Conservation (phyloP, 2,888 invertebrate genomes). For the Hypolimnas misippus region DNA sequence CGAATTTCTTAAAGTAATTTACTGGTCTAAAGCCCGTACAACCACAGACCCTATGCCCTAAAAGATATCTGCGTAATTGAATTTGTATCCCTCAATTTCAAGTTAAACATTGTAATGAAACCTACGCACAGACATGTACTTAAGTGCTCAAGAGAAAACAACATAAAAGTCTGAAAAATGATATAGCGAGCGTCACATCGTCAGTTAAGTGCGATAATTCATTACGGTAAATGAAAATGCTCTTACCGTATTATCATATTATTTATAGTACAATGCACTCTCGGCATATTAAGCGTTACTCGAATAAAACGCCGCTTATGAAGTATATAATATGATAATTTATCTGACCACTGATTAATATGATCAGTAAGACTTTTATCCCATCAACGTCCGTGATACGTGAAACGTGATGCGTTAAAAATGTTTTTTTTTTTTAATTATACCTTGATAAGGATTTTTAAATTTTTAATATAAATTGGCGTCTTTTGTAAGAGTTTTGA, state of each 20-base stretch:
- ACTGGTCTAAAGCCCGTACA: too few relatives aligned
- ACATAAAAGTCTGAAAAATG: conserved; percentile 22
- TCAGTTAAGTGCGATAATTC: conserved; percentile 34
- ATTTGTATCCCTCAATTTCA: too few relatives aligned
- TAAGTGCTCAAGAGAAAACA: conserved; percentile 13
- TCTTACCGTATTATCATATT: conserved; percentile 27
- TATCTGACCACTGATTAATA: conserved; percentile 8
- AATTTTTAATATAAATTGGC: not conserved
- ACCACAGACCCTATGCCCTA: too few relatives aligned
- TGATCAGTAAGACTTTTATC: conserved; percentile 3
- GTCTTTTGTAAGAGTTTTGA: too few relatives aligned
- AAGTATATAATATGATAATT: conserved; percentile 6
- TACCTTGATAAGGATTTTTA: not conserved
- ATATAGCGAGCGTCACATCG: conserved; percentile 22
- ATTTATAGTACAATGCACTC: conserved; percentile 30
- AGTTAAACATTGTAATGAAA: not conserved
- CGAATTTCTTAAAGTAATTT: too few relatives aligned
- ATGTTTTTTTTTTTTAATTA: not conserved
- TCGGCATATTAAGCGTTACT: conserved; percentile 14
- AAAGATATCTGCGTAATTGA: too few relatives aligned
- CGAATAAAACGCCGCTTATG: conserved; percentile 16
- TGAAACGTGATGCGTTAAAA: too few relatives aligned
- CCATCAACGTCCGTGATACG: not conserved
- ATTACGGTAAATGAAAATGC: conserved; percentile 32
- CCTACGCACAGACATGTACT: not conserved